A percentile compares a stretch with the other conserved stretches of the same genome.
phyloP scores from a whole-genome alignment of 1,140 invertebrate species.

The Magallana ariakensis region DNA sequence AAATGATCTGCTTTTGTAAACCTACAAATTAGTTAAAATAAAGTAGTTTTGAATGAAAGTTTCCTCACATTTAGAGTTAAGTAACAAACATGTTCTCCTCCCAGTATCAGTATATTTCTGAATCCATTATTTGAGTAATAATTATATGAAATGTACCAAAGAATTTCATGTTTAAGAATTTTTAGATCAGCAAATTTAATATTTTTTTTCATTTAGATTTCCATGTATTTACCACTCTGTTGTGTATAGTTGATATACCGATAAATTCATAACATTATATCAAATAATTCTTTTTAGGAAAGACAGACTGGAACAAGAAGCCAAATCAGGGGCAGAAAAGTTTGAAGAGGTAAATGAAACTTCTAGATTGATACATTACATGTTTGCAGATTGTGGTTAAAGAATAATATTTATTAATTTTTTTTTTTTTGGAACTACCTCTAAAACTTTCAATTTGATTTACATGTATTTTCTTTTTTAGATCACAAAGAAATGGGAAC shows the following conservation, averaged over 20 bases:
- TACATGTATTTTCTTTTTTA: constrained; percentile 49
- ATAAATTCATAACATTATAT: neutral
- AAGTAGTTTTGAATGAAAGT: too few relatives aligned
- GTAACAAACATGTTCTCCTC: too few relatives aligned
- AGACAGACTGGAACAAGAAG: constrained; percentile 86
- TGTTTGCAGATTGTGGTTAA: too few relatives aligned
- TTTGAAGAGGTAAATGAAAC: constrained; percentile 85
- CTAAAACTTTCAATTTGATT: too few relatives aligned
- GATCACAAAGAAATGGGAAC: constrained; percentile 85
- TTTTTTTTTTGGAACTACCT: too few relatives aligned
- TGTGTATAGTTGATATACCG: neutral
- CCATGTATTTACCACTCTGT: neutral
- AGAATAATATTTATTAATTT: too few relatives aligned
- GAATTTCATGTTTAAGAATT: neutral
- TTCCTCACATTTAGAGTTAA: too few relatives aligned
- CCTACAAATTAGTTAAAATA: too few relatives aligned
- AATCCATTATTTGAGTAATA: too few relatives aligned
- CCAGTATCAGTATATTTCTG: too few relatives aligned
- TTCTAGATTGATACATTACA: neutral
- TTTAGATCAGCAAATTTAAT: neutral
- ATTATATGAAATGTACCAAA: too few relatives aligned
- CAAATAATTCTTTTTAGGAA: constrained; percentile 75
- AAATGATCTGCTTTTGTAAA: too few relatives aligned
- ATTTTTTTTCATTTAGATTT: neutral
- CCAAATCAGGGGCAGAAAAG: constrained; percentile 83